Evolutionary conservation across 2,797 vertebrate genomes (phyloP).

Genomic region (Chaetophractus vellerosus): DNA sequence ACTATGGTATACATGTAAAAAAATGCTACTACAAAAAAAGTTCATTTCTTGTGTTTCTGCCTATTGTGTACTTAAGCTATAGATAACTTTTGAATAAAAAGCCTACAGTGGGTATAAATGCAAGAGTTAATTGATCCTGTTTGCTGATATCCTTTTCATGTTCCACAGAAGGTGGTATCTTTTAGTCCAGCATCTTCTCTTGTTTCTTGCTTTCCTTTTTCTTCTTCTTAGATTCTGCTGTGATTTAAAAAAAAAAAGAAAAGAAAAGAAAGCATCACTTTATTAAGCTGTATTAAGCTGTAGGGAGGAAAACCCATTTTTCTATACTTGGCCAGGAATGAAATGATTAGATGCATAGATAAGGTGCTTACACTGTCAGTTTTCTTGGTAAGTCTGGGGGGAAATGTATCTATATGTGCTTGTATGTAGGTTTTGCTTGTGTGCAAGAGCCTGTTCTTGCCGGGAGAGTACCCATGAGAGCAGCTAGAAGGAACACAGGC

Average conservation of each 20-base stretch:
- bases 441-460: not conserved
- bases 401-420: not conserved
- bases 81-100: constrained; percentile 90
- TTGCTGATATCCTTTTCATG: constrained; percentile 86
- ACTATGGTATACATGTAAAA: constrained; percentile 89
- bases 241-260: constrained; percentile 74
- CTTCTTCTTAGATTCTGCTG: constrained; percentile 93
- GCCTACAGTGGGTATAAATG: constrained; percentile 90
- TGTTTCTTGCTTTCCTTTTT: constrained; percentile 94
- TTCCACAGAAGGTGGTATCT: constrained; percentile 60
- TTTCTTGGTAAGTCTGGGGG: not conserved
- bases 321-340: not conserved
- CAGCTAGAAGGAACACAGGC: not conserved
- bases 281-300: not conserved
- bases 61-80: constrained; percentile 91
- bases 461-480: not conserved
- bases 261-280: constrained; percentile 27
- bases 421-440: no score
- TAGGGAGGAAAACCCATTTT: not conserved
- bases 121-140: constrained; percentile 88
- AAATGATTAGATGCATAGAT: not conserved
- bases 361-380: not conserved
- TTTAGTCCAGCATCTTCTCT: constrained; percentile 92
- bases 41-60: constrained; percentile 84
- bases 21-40: constrained; percentile 88